Percentiles rank a stretch among this genome's conserved stretches.
Conservation (phyloP, 2,888 invertebrate species). For the Beris chalybata region DNA sequence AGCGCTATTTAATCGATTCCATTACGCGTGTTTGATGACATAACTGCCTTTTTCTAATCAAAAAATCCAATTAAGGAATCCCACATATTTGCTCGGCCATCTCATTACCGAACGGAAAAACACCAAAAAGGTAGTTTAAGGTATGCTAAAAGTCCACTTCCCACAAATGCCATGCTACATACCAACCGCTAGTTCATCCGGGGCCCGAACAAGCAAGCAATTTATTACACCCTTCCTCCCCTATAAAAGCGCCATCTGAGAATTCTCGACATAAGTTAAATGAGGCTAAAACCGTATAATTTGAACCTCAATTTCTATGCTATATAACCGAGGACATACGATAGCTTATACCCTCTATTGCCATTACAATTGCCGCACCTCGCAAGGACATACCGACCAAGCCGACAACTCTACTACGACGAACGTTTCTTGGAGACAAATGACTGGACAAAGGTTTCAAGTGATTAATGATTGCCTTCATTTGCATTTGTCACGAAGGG, state of each 20-base stretch:
- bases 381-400: conserved; percentile 11
- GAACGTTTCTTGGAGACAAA: conserved; percentile 25
- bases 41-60: no score
- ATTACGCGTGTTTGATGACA: no score
- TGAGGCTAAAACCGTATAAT: conserved; percentile 26
- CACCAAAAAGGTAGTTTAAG: no score
- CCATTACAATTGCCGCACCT: not conserved
- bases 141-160: no score
- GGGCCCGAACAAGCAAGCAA: no score
- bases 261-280: conserved; percentile 12
- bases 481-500: conserved; percentile 35
- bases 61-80: no score
- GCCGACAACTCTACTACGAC: conserved; percentile 25
- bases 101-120: no score
- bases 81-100: no score
- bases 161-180: no score
- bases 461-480: conserved; percentile 38
- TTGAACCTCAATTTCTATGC: conserved; percentile 17
- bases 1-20: no score
- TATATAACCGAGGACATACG: conserved; percentile 19
- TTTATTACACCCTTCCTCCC: no score
- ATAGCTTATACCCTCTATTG: conserved; percentile 10
- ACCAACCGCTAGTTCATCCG: no score
- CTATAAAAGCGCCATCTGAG: not conserved
- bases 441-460: conserved; percentile 37